Conservation (phyloP, 2,113 vertebrate genomes). For the Centropristis striata region DNA sequence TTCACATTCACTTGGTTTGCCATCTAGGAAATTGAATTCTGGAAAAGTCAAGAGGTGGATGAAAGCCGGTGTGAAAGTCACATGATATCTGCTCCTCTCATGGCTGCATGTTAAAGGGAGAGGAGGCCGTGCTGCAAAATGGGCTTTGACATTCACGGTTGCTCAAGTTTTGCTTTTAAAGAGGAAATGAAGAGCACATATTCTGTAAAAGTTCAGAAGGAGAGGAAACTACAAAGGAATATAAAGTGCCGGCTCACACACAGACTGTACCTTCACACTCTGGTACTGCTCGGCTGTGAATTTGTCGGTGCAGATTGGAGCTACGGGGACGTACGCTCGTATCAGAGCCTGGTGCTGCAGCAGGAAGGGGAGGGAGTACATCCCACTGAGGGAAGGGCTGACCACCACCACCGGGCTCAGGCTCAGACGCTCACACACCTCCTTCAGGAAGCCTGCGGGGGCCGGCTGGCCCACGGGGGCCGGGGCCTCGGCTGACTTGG, state of each 20-base stretch:
- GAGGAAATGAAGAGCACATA: slow-evolving; percentile 14
- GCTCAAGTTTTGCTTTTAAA: slow-evolving; percentile 20
- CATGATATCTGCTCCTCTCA: slow-evolving; percentile 15
- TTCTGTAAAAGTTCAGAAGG: neutral
- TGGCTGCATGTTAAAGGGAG: neutral
- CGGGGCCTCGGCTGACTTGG: slow-evolving; percentile 87
- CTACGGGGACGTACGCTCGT: slow-evolving; percentile 92
- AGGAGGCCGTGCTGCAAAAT: slow-evolving; percentile 16
- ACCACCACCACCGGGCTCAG: slow-evolving; percentile 89
- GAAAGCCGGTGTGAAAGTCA: slow-evolving; percentile 36
- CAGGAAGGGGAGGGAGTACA: slow-evolving; percentile 96
- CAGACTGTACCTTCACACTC: slow-evolving; percentile 86
- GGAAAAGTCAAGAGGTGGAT: slow-evolving; percentile 1
- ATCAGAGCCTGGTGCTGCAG: slow-evolving; percentile 86
- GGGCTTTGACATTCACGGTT: slow-evolving; percentile 45
- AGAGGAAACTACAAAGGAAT: slow-evolving; percentile 3
- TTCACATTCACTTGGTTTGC: slow-evolving; percentile 12
- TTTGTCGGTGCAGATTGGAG: slow-evolving; percentile 97
- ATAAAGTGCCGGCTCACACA: neutral
- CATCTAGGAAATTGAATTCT: slow-evolving; percentile 8
- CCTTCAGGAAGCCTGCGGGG: slow-evolving; percentile 88
- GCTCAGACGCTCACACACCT: slow-evolving; percentile 87
- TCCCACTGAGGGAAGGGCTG: slow-evolving; percentile 96
- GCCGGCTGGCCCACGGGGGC: slow-evolving; percentile 86
- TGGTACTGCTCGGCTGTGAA: slow-evolving; percentile 88